Conservation (phyloP, 35 echinoderm and acorn worm species). For the Apostichopus japonicus region DNA sequence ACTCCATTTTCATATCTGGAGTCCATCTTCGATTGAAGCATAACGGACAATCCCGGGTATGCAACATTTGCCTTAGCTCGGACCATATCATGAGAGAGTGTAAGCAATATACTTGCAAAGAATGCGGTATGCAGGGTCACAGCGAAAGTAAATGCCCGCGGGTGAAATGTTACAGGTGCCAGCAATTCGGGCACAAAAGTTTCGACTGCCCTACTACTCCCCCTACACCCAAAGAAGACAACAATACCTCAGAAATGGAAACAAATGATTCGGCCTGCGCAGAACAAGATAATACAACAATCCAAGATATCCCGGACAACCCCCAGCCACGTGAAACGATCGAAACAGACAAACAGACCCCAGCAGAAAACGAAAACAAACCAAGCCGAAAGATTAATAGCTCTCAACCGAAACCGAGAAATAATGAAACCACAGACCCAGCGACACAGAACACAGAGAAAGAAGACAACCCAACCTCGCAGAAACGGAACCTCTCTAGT, state of each 20-base stretch:
- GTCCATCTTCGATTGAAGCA: not conserved
- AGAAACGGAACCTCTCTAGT: not conserved
- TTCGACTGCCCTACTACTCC: not conserved
- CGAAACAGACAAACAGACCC: not conserved
- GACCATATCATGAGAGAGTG: slow-evolving; percentile 38
- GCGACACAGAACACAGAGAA: not conserved
- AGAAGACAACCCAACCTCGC: not conserved
- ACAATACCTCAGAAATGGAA: not conserved
- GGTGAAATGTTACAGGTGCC: not conserved
- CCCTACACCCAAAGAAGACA: not conserved
- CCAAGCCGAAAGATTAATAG: not conserved
- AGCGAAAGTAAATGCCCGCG: not conserved
- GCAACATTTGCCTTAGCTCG: not conserved
- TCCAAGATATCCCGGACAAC: not conserved
- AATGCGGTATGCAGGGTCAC: slow-evolving; percentile 9
- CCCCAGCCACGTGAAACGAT: not conserved
- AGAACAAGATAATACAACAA: not conserved
- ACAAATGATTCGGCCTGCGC: not conserved
- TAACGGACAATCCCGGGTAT: slow-evolving; percentile 16
- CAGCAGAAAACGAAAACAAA: not conserved
- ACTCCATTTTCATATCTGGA: not conserved
- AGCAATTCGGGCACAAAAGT: not conserved
- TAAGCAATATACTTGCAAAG: not conserved
- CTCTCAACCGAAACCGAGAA: too few species aligned
- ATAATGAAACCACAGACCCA: not conserved